These are phyloP conservation scores for Drosophila seclusa DNA, from an alignment of 2,888 invertebrate genomes.

Conservation along the genomic window DNA sequence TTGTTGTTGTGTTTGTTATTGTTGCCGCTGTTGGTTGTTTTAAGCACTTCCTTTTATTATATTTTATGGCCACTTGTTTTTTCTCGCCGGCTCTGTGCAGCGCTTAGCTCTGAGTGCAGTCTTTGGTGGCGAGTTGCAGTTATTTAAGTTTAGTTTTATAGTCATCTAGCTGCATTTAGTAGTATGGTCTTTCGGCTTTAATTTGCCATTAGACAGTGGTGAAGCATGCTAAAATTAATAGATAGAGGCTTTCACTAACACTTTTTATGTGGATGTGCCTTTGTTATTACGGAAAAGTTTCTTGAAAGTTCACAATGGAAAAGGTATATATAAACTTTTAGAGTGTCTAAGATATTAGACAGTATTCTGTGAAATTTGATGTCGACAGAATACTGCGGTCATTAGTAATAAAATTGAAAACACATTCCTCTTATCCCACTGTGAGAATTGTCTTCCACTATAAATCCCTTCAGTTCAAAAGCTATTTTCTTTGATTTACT, in stretches of 20 bases:
- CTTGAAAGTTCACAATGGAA: background rate
- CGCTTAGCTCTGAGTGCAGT: conserved; percentile 16
- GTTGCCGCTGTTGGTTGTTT: conserved; percentile 62
- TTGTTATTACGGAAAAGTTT: background rate
- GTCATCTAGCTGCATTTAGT: conserved; percentile 49
- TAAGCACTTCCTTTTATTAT: conserved; percentile 79
- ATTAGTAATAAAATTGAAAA: background rate
- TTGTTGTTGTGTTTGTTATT: conserved; percentile 37
- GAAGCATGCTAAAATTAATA: conserved; percentile 42
- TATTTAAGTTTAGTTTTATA: conserved; percentile 61
- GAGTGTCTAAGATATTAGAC: background rate
- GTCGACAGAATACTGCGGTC: background rate
- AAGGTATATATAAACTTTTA: background rate
- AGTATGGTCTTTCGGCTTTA: conserved; percentile 38
- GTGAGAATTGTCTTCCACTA: background rate
- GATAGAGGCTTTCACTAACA: background rate
- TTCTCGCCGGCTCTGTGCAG: conserved; percentile 42
- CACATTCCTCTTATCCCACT: background rate
- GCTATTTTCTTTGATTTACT: background rate
- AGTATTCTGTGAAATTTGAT: background rate
- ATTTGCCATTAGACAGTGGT: conserved; percentile 54
- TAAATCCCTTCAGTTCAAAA: background rate
- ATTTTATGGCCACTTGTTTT: conserved; percentile 81
- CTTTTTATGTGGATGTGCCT: background rate
- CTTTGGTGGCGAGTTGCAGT: conserved; percentile 20